A percentile compares a stretch with the other conserved stretches of the same genome.
phyloP scores from a whole-genome alignment of 2,113 vertebrate species.

The Pachyramphus minor region DNA sequence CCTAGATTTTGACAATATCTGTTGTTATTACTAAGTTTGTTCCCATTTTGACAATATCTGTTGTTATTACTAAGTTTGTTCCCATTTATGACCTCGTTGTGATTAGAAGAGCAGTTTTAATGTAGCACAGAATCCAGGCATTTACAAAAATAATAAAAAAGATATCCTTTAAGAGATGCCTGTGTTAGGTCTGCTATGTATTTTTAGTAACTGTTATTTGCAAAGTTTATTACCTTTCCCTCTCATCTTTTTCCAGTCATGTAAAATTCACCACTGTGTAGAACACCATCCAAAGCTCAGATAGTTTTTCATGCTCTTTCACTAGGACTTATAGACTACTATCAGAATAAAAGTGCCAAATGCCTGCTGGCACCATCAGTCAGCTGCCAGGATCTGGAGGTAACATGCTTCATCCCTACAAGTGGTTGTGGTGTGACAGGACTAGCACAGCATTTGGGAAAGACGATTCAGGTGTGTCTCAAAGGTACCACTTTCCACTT shows the following conservation, averaged over 20 bases:
- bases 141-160: not conserved
- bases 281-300: not conserved
- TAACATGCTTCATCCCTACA: not conserved
- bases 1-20: not conserved
- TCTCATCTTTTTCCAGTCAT: not conserved
- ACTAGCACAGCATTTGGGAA: not conserved
- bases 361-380: not conserved
- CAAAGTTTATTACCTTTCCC: not conserved
- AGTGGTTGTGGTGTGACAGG: accelerated
- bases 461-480: not conserved
- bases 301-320: not conserved
- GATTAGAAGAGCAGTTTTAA: not conserved
- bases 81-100: not conserved
- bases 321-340: not conserved
- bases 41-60: not conserved
- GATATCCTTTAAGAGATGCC: not conserved
- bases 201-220: not conserved
- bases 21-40: not conserved
- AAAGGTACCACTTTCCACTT: not conserved
- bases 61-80: not conserved
- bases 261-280: not conserved
- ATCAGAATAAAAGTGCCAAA: not conserved
- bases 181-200: not conserved
- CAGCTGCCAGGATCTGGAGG: not conserved
- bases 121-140: not conserved